These are phyloP conservation scores for Pyrochroa serraticornis DNA, from an alignment of 2,888 invertebrate genomes.

Conservation along the genomic window DNA sequence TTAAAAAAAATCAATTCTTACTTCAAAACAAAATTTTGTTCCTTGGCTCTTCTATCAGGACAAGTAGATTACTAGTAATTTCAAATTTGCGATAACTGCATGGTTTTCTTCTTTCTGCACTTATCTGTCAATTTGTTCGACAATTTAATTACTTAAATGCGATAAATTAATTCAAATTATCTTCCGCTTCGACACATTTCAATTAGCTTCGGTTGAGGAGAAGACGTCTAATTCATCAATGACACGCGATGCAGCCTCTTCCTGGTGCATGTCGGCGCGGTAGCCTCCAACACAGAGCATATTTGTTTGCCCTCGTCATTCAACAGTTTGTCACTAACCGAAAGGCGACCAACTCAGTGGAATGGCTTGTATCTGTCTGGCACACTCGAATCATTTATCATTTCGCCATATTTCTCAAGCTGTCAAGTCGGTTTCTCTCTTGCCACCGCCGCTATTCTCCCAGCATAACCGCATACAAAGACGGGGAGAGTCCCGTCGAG, in stretches of 20 bases:
- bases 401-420: slow-evolving; percentile 51
- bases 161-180: no score
- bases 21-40: no score
- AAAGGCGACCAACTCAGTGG: slow-evolving; percentile 50
- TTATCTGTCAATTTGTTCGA: no score
- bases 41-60: no score
- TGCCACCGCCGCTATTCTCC: slow-evolving; percentile 7
- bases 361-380: slow-evolving; percentile 53
- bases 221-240: slow-evolving; percentile 27
- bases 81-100: no score
- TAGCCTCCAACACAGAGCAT: slow-evolving; percentile 8
- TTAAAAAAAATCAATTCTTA: no score
- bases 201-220: no score
- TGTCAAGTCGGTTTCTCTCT: slow-evolving; percentile 39
- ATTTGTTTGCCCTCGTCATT: slow-evolving; percentile 50
- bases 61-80: no score
- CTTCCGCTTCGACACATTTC: no score
- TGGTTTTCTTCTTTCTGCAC: no score
- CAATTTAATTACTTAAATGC: no score
- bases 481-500: slow-evolving; percentile 36
- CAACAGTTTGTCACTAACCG: slow-evolving; percentile 54
- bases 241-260: slow-evolving; percentile 16
- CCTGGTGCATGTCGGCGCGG: no score
- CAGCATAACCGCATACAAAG: slow-evolving; percentile 36
- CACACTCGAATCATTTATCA: slow-evolving; percentile 55